Evolutionary conservation across 2,888 invertebrate species (phyloP).

Genomic region (Steinernema hermaphroditum): DNA sequence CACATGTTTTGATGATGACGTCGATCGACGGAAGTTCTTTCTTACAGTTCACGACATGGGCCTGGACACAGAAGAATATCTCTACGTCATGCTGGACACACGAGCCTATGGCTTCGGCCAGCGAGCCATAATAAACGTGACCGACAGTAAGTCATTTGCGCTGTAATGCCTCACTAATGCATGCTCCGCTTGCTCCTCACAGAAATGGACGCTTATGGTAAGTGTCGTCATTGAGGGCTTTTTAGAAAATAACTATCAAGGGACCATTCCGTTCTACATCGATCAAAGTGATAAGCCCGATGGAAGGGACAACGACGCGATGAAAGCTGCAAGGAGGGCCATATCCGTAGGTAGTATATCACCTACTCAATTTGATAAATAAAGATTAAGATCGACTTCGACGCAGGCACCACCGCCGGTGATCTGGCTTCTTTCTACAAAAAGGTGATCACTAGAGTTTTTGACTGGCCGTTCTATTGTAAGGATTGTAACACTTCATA

Average conservation of each 20-base stretch:
- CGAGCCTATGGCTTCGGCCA: constrained; percentile 34
- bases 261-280: constrained; percentile 40
- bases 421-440: not conserved
- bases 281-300: constrained; percentile 34
- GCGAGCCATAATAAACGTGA: constrained; percentile 1
- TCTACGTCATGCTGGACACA: constrained; percentile 43
- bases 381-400: not conserved
- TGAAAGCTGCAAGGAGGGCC: constrained; percentile 27
- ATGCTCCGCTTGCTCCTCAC: too few species aligned
- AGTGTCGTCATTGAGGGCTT: too few species aligned
- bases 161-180: too few species aligned
- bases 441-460: not conserved
- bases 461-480: constrained; percentile 32
- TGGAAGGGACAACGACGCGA: constrained; percentile 42
- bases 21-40: constrained; percentile 14
- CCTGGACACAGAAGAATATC: constrained; percentile 36
- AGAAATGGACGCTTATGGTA: too few species aligned
- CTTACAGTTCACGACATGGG: constrained; percentile 22
- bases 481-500: not conserved
- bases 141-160: not conserved
- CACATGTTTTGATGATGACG: constrained; percentile 13
- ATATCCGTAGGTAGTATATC: not conserved
- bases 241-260: constrained; percentile 29
- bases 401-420: not conserved
- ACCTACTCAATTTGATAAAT: too few species aligned